Evolutionary conservation across 2,113 vertebrate genomes (phyloP).

Genomic region (Pseudolaguvia tuberculata): DNA sequence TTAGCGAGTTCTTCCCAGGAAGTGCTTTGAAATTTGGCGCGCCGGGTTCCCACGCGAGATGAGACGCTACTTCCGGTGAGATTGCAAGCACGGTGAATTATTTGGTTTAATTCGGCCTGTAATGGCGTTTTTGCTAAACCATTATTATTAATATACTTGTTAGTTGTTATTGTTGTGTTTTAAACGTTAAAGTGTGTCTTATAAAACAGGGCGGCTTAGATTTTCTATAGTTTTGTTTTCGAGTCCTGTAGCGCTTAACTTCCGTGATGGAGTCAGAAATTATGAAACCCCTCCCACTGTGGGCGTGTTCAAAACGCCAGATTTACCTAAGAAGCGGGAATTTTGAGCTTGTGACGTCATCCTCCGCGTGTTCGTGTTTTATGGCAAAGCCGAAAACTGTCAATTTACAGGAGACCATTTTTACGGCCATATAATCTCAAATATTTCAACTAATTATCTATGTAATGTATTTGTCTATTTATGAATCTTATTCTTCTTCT

Average conservation of each 20-base stretch:
- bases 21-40: slow-evolving; percentile 83
- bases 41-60: slow-evolving; percentile 62
- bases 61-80: slow-evolving; percentile 57
- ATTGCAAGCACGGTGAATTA: background rate
- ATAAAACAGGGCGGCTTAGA: background rate
- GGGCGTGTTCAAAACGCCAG: background rate
- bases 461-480: no score
- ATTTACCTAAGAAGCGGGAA: background rate
- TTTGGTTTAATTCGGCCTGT: background rate
- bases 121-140: background rate
- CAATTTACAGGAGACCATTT: no score
- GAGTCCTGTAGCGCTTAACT: background rate
- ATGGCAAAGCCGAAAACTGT: no score
- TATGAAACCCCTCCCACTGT: background rate
- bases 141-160: background rate
- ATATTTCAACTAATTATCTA: no score
- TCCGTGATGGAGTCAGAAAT: background rate
- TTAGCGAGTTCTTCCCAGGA: slow-evolving; percentile 57
- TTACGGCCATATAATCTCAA: no score
- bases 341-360: background rate
- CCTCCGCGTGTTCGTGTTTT: background rate
- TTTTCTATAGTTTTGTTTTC: background rate
- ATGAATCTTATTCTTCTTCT: no score
- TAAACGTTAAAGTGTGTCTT: background rate
- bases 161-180: background rate